Conservation (phyloP, 1,140 invertebrate species). For the Linepithema humile region DNA sequence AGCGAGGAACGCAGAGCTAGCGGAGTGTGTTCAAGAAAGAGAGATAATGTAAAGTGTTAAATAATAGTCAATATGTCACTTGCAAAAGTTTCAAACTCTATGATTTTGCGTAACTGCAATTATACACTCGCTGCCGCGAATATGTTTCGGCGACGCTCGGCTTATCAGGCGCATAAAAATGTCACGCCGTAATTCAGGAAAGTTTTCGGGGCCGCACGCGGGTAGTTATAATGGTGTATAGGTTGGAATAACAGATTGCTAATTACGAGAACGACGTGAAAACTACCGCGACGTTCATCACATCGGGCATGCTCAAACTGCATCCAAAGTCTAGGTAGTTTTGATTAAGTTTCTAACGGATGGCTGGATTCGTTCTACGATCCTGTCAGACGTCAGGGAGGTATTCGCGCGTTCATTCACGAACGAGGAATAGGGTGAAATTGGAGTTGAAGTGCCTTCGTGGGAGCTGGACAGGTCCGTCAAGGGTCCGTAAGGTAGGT, state of each 20-base stretch:
- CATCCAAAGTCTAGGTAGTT: slow-evolving; percentile 57
- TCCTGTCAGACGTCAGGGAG: slow-evolving; percentile 45
- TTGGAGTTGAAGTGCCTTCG: slow-evolving; percentile 52
- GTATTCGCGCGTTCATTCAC: slow-evolving; percentile 52
- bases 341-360: slow-evolving; percentile 59
- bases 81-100: slow-evolving; percentile 10
- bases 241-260: slow-evolving; percentile 53
- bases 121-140: slow-evolving; percentile 32
- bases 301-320: slow-evolving; percentile 53
- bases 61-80: slow-evolving; percentile 11
- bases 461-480: slow-evolving; percentile 41
- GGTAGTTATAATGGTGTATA: slow-evolving; percentile 45
- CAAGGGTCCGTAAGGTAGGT: slow-evolving; percentile 31
- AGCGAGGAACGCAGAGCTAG: slow-evolving; percentile 11
- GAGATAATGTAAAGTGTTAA: slow-evolving; percentile 18
- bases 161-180: slow-evolving; percentile 42
- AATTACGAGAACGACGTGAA: slow-evolving; percentile 57
- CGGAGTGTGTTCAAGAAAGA: neutral
- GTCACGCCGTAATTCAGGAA: slow-evolving; percentile 40
- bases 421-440: slow-evolving; percentile 40
- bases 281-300: slow-evolving; percentile 58
- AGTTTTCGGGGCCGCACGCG: neutral
- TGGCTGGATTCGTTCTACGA: slow-evolving; percentile 55
- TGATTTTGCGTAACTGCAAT: slow-evolving; percentile 6
- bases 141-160: slow-evolving; percentile 21